phyloP scores from a whole-genome alignment of 37 sponge, comb jelly and placozoan species.

The Eunapius fragilis region DNA sequence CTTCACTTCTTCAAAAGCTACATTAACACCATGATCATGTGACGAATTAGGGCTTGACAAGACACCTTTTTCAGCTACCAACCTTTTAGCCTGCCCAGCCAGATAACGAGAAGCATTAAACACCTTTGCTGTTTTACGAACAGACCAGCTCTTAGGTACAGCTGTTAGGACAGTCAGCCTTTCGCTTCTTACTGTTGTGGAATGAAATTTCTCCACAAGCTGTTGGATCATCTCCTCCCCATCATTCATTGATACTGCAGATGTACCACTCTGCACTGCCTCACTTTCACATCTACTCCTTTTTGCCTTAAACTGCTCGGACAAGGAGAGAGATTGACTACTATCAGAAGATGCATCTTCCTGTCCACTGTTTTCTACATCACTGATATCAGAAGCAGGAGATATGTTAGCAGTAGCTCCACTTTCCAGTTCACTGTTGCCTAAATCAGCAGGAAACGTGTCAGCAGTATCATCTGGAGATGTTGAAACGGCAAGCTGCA shows the following conservation, averaged over 20 bases:
- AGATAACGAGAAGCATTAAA: constrained; percentile 18
- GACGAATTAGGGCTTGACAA: constrained; percentile 24
- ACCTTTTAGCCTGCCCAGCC: constrained; percentile 28
- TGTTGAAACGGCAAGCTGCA: no score
- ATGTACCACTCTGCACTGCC: no score
- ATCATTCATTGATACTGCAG: constrained; percentile 4
- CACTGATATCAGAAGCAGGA: no score
- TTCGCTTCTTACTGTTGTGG: constrained; percentile 26
- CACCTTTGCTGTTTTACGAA: constrained; percentile 1
- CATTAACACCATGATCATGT: constrained; percentile 3
- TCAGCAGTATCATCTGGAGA: no score
- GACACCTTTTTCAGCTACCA: constrained; percentile 22
- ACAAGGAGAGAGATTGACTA: no score
- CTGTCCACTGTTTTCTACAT: no score
- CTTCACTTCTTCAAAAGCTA: constrained; percentile 2
- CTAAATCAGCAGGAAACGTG: no score
- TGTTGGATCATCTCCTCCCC: constrained; percentile 45
- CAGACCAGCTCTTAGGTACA: constrained; percentile 14
- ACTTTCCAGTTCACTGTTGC: no score
- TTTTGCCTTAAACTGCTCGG: no score
- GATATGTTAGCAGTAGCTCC: no score
- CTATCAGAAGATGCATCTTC: no score
- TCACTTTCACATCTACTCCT: no score
- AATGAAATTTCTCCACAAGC: constrained; percentile 47
- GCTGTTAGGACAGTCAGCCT: constrained; percentile 10